phyloP scores from a whole-genome alignment of 1,140 invertebrate genomes.

The Heterodera carotae region DNA sequence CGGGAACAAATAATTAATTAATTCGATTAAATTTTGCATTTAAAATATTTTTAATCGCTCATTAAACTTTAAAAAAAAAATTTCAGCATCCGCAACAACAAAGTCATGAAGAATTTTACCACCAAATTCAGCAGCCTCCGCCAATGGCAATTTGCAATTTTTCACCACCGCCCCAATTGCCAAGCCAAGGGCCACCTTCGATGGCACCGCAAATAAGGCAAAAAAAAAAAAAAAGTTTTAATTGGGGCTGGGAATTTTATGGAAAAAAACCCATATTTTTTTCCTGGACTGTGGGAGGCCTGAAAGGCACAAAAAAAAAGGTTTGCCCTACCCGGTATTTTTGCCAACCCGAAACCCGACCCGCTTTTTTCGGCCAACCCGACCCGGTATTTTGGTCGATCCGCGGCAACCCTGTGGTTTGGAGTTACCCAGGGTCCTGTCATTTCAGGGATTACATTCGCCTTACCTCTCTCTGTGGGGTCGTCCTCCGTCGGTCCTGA shows the following conservation, averaged over 20 bases:
- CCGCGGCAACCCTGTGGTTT: no score
- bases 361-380: no score
- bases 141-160: slow-evolving; percentile 11
- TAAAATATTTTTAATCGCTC: not conserved
- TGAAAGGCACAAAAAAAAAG: no score
- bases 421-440: not conserved
- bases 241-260: not conserved
- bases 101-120: not conserved
- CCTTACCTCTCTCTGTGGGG: no score
- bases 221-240: not conserved
- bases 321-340: no score
- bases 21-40: not conserved
- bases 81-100: slow-evolving; percentile 9
- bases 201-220: slow-evolving; percentile 3
- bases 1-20: no score
- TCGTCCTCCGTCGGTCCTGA: no score
- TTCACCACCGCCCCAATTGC: slow-evolving; percentile 23
- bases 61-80: not conserved
- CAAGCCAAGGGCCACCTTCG: not conserved
- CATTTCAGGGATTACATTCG: no score
- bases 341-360: no score
- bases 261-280: not conserved
- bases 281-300: no score
- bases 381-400: no score
- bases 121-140: slow-evolving; percentile 14